Percentiles rank a stretch among this genome's conserved stretches.
Evolutionary conservation across 2,888 invertebrate genomes (phyloP).

Genomic region (Polyommatus iphigenia): DNA sequence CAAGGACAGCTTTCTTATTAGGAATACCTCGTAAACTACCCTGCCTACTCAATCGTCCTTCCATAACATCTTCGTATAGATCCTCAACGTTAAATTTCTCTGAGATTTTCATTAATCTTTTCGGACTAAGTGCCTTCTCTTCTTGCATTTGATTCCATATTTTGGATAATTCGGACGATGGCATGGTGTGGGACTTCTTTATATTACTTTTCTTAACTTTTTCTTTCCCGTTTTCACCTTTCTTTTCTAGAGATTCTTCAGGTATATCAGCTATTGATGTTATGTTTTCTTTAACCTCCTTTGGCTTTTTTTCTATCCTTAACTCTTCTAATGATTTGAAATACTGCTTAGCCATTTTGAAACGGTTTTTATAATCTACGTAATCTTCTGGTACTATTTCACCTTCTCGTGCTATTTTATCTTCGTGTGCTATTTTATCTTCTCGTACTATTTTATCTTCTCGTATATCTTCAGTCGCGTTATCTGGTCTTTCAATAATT

Average conservation of each 20-base stretch:
- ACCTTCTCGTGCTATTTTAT: constrained; percentile 45
- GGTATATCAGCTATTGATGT: constrained; percentile 46
- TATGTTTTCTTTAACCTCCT: constrained; percentile 62
- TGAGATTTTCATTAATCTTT: constrained; percentile 70
- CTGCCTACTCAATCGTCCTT: constrained; percentile 69
- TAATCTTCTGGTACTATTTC: constrained; percentile 52
- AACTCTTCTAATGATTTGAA: constrained; percentile 75
- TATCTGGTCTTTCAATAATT: constrained; percentile 62
- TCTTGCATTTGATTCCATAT: constrained; percentile 65
- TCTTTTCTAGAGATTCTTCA: constrained; percentile 63
- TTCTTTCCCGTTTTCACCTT: constrained; percentile 47
- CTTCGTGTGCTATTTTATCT: constrained; percentile 53
- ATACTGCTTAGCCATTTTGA: constrained; percentile 71
- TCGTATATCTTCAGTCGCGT: constrained; percentile 47
- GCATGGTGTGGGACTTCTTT: constrained; percentile 68
- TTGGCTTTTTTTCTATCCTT: constrained; percentile 51
- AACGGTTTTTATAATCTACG: constrained; percentile 70
- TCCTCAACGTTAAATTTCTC: constrained; percentile 78
- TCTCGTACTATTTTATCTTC: constrained; percentile 48
- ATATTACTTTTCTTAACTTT: constrained; percentile 48
- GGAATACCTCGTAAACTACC: constrained; percentile 78
- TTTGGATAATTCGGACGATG: constrained; percentile 70
- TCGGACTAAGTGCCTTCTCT: constrained; percentile 47
- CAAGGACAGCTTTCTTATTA: constrained; percentile 76
- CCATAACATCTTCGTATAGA: constrained; percentile 72